These are phyloP conservation scores for Gasterosteus aculeatus DNA, from an alignment of 2,113 vertebrate genomes.

Conservation along the genomic window DNA sequence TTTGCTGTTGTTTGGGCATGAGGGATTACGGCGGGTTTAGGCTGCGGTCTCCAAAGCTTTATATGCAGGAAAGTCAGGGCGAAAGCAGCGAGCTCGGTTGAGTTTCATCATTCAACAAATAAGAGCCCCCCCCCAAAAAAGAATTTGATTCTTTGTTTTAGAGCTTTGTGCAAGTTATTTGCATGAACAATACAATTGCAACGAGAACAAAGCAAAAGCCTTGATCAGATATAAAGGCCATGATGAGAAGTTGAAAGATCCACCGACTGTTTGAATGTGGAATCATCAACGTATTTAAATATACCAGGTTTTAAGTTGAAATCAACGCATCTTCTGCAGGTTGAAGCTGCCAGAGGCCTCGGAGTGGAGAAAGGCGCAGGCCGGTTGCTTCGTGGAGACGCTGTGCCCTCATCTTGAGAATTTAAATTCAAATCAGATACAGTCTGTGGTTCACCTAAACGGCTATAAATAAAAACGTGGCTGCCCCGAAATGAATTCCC, in stretches of 20 bases:
- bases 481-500: conserved; percentile 31
- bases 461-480: conserved; percentile 7
- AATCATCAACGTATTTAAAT: background rate
- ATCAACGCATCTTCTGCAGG: conserved; percentile 6
- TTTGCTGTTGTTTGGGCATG: conserved; percentile 68
- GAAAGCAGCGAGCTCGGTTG: conserved; percentile 14
- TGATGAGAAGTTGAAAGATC: background rate
- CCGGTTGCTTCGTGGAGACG: conserved; percentile 42
- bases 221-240: background rate
- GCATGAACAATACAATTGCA: background rate
- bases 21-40: conserved; percentile 69
- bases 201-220: background rate
- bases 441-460: conserved; percentile 51
- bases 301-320: background rate
- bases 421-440: conserved; percentile 66
- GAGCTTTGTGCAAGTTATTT: background rate
- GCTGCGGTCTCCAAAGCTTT: conserved; percentile 43
- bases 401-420: conserved; percentile 32
- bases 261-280: background rate
- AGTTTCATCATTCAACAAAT: conserved; percentile 37
- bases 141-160: conserved; percentile 9
- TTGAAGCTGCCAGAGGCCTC: conserved; percentile 16
- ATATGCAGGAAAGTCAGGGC: conserved; percentile 51
- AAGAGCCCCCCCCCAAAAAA: conserved; percentile 5
- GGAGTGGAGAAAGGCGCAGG: conserved; percentile 2